Evolutionary conservation across 2,113 vertebrate species (phyloP), one percentile per base, ranked within the genome.

Genomic region (Lontra canadensis): DNA sequence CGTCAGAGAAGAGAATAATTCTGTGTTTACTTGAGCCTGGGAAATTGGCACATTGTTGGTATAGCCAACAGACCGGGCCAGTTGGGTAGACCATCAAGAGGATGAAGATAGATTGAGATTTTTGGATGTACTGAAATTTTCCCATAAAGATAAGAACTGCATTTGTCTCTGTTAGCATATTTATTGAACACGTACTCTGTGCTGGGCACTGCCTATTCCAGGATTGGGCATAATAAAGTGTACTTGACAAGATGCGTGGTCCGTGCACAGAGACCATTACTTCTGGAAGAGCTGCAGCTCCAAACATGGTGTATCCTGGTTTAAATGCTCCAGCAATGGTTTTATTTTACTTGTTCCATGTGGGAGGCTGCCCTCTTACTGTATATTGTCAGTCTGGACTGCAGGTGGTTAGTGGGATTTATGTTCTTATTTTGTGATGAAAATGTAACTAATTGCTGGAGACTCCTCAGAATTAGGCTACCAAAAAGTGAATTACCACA

Each of bases 301-400:
- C 47, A 82, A 17, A 44, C 31, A 20, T 34, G n/a, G 7, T 71
- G 6, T 65, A 34, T 36, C 13, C 59, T 86, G 65, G 39, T 94
- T 73, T 93, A 57, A 95, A 92, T 44, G 42, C 15, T 89, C 10
- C 61, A 17, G 71, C 52, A 49, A 1, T 94, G 65, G 7, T 65
- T 96, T 94, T 63, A 47, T 80, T 94, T 93, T 92, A 14, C 52
- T 96, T 88, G 29, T 79, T 92, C 87, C 49, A 17, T 94, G 47
- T 65, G 81, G 39, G 73, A 91, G 39, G 11, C 39, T 80, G 12
- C 65, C 44, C 13, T 93, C 4, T 55, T 55, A 23, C 13, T 82
- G 9, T 88, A 36, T 88, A 36, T 79, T 82, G 44, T 91, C 23
- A 47, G 36, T 89, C 71, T 95, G 76, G 78, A 49, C 31, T 83